Evolutionary conservation across 2,113 vertebrate species (phyloP).

Genomic region (Tyrannus savana): DNA sequence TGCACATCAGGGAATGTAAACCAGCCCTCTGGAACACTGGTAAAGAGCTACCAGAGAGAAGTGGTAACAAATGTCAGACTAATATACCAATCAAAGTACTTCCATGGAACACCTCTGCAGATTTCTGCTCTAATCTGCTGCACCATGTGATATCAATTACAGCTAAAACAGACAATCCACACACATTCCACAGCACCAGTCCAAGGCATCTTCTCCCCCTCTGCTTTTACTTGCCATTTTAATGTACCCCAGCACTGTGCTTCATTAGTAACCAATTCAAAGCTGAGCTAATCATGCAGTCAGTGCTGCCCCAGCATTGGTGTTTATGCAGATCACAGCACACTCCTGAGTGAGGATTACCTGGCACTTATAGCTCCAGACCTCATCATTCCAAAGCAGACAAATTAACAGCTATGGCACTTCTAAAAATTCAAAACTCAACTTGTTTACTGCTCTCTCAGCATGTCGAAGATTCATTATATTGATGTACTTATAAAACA

Average conservation of each 20-base stretch:
- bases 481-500: background rate
- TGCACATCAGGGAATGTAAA: fast-evolving
- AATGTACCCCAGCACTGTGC: background rate
- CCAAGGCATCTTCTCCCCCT: background rate
- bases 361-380: conserved; percentile 14
- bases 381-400: background rate
- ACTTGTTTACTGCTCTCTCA: background rate
- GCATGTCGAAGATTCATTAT: background rate
- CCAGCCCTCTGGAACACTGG: background rate
- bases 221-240: background rate
- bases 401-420: background rate
- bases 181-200: background rate
- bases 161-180: background rate
- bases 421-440: background rate
- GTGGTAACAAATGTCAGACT: background rate
- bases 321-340: background rate
- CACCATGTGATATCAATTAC: background rate
- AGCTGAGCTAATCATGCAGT: conserved; percentile 19
- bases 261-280: conserved; percentile 10
- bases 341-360: conserved; percentile 47
- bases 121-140: background rate
- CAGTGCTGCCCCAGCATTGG: background rate
- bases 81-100: background rate
- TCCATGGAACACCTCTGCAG: background rate
- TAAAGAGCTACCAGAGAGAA: background rate